Evolutionary conservation across 1,140 invertebrate genomes (phyloP).

Genomic region (Cardiocondyla obscurior): DNA sequence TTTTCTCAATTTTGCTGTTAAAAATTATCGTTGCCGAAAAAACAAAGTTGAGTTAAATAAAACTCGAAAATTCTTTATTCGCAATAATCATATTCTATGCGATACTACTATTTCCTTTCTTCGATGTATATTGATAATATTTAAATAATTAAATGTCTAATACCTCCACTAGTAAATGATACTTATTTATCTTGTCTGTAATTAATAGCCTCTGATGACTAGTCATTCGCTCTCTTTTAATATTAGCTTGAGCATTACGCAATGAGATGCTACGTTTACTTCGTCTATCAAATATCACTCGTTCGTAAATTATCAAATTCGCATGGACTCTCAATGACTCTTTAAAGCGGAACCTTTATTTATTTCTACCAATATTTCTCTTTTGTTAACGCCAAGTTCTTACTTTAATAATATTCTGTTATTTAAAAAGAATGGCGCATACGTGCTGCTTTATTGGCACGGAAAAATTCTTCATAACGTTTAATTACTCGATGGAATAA

Average conservation of each 20-base stretch:
- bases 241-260: conserved; percentile 81
- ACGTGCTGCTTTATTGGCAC: conserved; percentile 21
- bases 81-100: conserved; percentile 13
- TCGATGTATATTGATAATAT: conserved; percentile 16
- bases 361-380: not conserved
- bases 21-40: not conserved
- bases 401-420: conserved; percentile 30
- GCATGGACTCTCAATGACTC: not conserved
- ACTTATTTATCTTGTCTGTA: conserved; percentile 78
- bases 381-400: not conserved
- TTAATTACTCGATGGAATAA: not conserved
- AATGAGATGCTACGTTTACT: conserved; percentile 59
- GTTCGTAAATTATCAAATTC: conserved; percentile 14
- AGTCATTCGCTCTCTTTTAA: conserved; percentile 76
- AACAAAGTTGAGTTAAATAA: conserved; percentile 15
- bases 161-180: conserved; percentile 74
- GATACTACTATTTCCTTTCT: not conserved
- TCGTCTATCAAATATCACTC: conserved; percentile 27
- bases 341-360: not conserved
- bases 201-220: conserved; percentile 82
- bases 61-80: conserved; percentile 14
- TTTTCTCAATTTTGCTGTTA: not conserved
- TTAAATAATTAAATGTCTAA: conserved; percentile 68
- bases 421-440: not conserved
- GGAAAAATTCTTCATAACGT: not conserved